Percentiles rank a stretch among this genome's conserved stretches.
Conservation (phyloP, 2,797 vertebrate species). For the Carcharodon carcharias region DNA sequence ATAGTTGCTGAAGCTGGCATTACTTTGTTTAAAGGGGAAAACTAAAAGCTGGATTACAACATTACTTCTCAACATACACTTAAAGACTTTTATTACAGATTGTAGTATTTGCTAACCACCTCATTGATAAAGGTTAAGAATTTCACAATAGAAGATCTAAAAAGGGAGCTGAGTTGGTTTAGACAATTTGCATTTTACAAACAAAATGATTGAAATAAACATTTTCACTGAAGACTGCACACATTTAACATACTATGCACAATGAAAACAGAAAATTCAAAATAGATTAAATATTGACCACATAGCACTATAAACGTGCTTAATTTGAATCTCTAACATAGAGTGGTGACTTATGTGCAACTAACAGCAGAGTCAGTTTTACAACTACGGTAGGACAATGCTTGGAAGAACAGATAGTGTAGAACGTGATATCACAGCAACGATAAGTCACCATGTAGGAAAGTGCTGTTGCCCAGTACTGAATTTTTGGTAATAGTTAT, state of each 20-base stretch:
- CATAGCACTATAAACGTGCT: slow-evolving; percentile 52
- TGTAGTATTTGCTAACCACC: background rate
- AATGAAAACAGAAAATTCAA: slow-evolving; percentile 32
- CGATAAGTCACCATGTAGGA: background rate
- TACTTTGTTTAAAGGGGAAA: background rate
- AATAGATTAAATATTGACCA: slow-evolving; percentile 38
- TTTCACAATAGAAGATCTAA: background rate
- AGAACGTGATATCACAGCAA: background rate
- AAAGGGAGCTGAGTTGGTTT: background rate
- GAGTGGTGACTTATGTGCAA: slow-evolving; percentile 51
- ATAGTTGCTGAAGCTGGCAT: background rate
- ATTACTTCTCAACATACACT: background rate
- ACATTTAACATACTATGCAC: slow-evolving; percentile 40
- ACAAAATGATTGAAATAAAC: background rate
- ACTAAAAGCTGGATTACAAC: background rate
- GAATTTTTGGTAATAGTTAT: slow-evolving; percentile 33
- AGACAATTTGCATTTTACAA: slow-evolving; percentile 6
- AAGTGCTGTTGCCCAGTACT: slow-evolving; percentile 29
- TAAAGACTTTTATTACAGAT: too few relatives aligned
- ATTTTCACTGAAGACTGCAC: slow-evolving; percentile 31
- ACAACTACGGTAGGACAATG: slow-evolving; percentile 55
- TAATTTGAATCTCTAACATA: slow-evolving; percentile 58
- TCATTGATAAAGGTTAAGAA: background rate
- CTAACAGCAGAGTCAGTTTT: slow-evolving; percentile 41
- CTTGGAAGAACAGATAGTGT: slow-evolving; percentile 46